Evolutionary conservation across 2,113 vertebrate genomes (phyloP).

Genomic region (Serinus canaria): DNA sequence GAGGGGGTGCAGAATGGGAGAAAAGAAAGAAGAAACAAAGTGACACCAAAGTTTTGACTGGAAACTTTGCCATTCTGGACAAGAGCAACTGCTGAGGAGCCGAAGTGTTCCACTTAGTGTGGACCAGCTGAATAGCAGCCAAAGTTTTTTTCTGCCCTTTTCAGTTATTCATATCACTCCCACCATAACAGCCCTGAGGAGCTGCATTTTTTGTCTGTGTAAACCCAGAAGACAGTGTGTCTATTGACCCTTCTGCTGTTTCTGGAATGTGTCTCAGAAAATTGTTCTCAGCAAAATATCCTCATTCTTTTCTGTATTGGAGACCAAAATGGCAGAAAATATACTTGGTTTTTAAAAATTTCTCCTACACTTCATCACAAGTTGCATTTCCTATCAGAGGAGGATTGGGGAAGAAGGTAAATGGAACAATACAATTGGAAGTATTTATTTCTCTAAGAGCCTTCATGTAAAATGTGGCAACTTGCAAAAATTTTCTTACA

Average conservation of each 20-base stretch:
- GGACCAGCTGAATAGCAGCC: slow-evolving; percentile 14
- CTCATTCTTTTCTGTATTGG: neutral
- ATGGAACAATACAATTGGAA: neutral
- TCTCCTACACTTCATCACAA: neutral
- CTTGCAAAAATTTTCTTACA: neutral
- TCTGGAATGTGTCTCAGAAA: slow-evolving; percentile 50
- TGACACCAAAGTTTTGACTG: slow-evolving; percentile 22
- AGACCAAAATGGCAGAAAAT: neutral
- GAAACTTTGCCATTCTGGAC: slow-evolving; percentile 31
- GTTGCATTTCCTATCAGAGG: neutral
- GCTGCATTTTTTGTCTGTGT: slow-evolving; percentile 52
- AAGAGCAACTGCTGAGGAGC: neutral
- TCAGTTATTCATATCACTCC: slow-evolving; percentile 52
- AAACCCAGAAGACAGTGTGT: slow-evolving; percentile 52
- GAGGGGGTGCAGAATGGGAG: neutral
- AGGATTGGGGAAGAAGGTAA: neutral
- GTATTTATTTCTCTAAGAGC: neutral
- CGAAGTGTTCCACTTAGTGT: slow-evolving; percentile 15
- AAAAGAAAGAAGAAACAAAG: neutral
- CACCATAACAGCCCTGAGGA: slow-evolving; percentile 36
- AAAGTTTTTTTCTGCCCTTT: slow-evolving; percentile 55
- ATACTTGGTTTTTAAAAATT: neutral
- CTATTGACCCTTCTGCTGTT: slow-evolving; percentile 55
- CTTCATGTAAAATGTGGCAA: neutral
- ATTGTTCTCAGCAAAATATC: slow-evolving; percentile 23